phyloP scores from a whole-genome alignment of 2,113 vertebrate genomes.

The Arenaria interpres region DNA sequence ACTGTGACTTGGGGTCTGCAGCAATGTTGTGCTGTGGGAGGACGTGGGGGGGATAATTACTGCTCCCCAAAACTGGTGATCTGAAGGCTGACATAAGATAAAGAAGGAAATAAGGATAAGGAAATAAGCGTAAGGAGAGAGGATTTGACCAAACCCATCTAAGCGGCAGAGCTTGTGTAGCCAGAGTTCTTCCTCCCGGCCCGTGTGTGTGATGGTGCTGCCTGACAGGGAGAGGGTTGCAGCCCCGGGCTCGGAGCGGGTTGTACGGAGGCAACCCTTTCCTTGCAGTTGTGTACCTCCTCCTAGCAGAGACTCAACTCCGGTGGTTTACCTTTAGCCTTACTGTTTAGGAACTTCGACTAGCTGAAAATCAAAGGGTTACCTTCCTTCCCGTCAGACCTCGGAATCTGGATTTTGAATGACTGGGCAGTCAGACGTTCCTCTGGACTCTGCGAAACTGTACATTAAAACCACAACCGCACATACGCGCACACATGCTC shows the following conservation, averaged over 20 bases:
- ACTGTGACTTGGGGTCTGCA: too few relatives aligned
- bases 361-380: not conserved
- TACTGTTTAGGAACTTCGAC: not conserved
- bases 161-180: not conserved
- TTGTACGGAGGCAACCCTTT: not conserved
- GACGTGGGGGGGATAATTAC: not conserved
- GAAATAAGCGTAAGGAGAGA: not conserved
- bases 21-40: rapidly evolving
- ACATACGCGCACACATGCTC: not conserved
- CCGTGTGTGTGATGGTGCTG: rapidly evolving
- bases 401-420: not conserved
- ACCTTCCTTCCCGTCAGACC: not conserved
- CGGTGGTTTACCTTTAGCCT: not conserved
- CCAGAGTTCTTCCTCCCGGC: not conserved
- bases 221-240: not conserved
- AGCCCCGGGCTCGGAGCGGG: not conserved
- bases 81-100: not conserved
- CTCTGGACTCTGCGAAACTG: slow-evolving; percentile 9
- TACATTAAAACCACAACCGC: not conserved
- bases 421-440: not conserved
- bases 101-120: not conserved
- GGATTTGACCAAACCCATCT: not conserved
- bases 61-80: not conserved
- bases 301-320: not conserved
- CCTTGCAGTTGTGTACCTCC: not conserved